phyloP scores from a whole-genome alignment of 2,888 invertebrate genomes.

The Acanthosepion esculentum region DNA sequence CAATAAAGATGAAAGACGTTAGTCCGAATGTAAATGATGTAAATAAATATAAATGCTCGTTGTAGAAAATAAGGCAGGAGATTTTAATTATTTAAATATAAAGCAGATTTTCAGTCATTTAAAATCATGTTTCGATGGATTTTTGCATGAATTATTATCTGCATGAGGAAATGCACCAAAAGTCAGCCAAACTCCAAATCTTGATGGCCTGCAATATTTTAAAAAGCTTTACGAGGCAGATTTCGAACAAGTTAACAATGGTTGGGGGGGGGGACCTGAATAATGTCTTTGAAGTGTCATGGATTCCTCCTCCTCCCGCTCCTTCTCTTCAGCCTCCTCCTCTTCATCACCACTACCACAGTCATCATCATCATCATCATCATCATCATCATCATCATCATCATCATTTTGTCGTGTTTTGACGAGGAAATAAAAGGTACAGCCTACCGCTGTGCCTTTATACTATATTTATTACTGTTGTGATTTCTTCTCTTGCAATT shows the following conservation, averaged over 20 bases:
- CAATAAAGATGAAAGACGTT: too few relatives aligned
- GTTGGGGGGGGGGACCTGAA: neutral
- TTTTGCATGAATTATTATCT: neutral
- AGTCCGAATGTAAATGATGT: too few relatives aligned
- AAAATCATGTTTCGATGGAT: neutral
- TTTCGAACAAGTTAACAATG: neutral
- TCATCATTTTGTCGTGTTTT: neutral
- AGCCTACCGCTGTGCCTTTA: neutral
- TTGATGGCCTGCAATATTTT: neutral
- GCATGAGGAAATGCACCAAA: neutral
- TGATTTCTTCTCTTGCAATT: neutral
- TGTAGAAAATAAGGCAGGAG: too few relatives aligned
- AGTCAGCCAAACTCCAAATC: neutral
- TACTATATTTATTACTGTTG: slow-evolving; percentile 11
- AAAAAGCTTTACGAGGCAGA: neutral
- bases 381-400: neutral
- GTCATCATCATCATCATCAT: too few relatives aligned
- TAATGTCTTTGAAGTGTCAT: neutral
- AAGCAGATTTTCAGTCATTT: neutral
- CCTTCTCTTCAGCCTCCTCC: too few relatives aligned
- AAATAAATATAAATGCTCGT: too few relatives aligned
- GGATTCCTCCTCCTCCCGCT: too few relatives aligned
- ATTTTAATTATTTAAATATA: too few relatives aligned
- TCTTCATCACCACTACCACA: neutral
- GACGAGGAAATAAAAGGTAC: neutral